These are phyloP conservation scores for Phrixothrix hirtus DNA, from an alignment of 2,888 invertebrate species.

Conservation along the genomic window DNA sequence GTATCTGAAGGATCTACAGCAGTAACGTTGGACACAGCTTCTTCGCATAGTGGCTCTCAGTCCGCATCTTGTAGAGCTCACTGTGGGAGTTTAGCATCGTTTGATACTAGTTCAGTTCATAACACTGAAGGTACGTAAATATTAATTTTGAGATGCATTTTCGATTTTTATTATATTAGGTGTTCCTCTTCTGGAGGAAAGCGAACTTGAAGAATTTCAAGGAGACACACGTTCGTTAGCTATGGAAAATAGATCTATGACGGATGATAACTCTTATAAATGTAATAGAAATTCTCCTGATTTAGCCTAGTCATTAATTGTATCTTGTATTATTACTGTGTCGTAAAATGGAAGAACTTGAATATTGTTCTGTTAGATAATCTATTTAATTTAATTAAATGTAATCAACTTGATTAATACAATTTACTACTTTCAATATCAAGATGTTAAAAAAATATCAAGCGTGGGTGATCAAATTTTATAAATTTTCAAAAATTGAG, in stretches of 20 bases:
- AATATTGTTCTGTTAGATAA: not conserved
- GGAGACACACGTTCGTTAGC: slow-evolving; percentile 46
- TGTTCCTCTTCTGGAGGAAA: slow-evolving; percentile 55
- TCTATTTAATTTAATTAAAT: not conserved
- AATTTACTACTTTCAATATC: too few relatives aligned
- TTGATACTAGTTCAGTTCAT: slow-evolving; percentile 57
- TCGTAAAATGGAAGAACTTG: slow-evolving; percentile 2
- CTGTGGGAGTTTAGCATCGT: slow-evolving; percentile 61
- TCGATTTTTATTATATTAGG: slow-evolving; percentile 38
- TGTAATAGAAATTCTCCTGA: slow-evolving; percentile 50
- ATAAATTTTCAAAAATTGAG: not conserved
- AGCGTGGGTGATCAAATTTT: not conserved
- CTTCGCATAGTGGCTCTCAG: slow-evolving; percentile 57
- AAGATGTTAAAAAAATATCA: not conserved
- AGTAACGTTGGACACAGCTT: slow-evolving; percentile 61
- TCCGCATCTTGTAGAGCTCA: slow-evolving; percentile 59
- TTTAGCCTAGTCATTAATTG: slow-evolving; percentile 40
- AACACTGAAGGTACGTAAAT: slow-evolving; percentile 60
- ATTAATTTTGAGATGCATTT: not conserved
- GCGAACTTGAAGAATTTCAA: slow-evolving; percentile 53
- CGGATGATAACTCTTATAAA: slow-evolving; percentile 52
- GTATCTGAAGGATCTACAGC: slow-evolving; percentile 60
- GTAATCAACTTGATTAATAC: not conserved
- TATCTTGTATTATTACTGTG: not conserved
- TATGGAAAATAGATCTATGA: slow-evolving; percentile 50